Evolutionary conservation across 2,113 vertebrate species (phyloP).

Genomic region (Manacus vitellinus): DNA sequence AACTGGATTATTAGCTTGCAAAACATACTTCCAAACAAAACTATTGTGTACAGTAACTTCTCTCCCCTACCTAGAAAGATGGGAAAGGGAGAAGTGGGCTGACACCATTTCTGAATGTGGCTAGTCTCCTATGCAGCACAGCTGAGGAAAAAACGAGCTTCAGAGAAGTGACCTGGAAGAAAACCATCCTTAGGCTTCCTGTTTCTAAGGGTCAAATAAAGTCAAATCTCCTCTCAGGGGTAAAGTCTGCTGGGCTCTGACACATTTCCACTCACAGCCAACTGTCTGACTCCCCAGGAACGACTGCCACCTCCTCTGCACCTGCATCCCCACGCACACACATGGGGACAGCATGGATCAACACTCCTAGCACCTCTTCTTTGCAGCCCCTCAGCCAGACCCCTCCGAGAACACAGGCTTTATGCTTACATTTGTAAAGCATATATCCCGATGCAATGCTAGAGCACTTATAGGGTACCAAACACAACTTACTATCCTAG

Average conservation of each 20-base stretch:
- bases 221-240: background rate
- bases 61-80: background rate
- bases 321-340: fast-evolving
- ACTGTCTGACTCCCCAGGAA: background rate
- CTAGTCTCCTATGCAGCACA: background rate
- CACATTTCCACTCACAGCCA: background rate
- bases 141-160: background rate
- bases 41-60: background rate
- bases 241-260: background rate
- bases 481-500: background rate
- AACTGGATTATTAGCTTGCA: background rate
- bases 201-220: background rate
- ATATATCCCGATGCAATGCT: background rate
- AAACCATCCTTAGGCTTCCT: background rate
- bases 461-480: background rate
- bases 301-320: fast-evolving
- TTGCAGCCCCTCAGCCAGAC: background rate
- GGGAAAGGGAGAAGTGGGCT: background rate
- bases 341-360: fast-evolving
- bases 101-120: background rate
- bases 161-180: background rate
- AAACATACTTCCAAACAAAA: background rate
- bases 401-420: background rate
- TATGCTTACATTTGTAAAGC: background rate
- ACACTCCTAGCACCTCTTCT: fast-evolving